Evolutionary conservation across 2,113 vertebrate species (phyloP), one percentile per base, ranked within the genome.

Genomic region (Clarias magur): DNA sequence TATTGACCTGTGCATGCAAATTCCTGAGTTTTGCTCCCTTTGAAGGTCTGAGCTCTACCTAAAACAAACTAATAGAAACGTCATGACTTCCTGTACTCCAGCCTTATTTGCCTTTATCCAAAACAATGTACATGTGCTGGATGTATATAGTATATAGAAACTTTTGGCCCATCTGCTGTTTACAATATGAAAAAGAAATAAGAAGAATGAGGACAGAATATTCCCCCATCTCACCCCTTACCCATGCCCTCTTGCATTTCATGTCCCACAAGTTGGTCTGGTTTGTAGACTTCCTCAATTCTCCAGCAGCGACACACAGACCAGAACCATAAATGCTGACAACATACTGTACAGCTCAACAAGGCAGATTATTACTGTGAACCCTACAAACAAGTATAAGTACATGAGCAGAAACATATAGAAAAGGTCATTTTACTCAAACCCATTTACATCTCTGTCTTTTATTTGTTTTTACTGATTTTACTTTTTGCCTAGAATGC

Each of bases 41-140:
- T 30, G 13, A 17, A 19, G 76, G 6, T 78, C 13, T n/a, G 27
- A 3, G 2, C 8, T 79, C n/a, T 57, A 57, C n/a, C 25, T 4
- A 16, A 0, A 57, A 11, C 56, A n/a, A 57, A 11, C 12, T 25
- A 53, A 76, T 76, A 48, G 10, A 25, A 30, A 79, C 2, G 76
- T 27, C 76, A 79, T 27, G 54, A 21, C n/a, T 21, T 30, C 7
- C 27, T 57, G 15, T 59, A 48, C 53, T 13, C 1, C 12, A 16
- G 75, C n/a, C 27, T 59, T 59, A 80, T 80, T 80, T 80, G 78
- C 78, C 27, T 80, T 57, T 80, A 80, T 80, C 16, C 78, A 80
- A 80, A 80, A 12, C 78, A 80, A 34, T n/a, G 3, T 30, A 57
- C 15, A 30, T 17, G 8, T 30, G 19, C n/a, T 80, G 27, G 54